phyloP scores from a whole-genome alignment of 2,797 vertebrate genomes.

The Poecilia picta region DNA sequence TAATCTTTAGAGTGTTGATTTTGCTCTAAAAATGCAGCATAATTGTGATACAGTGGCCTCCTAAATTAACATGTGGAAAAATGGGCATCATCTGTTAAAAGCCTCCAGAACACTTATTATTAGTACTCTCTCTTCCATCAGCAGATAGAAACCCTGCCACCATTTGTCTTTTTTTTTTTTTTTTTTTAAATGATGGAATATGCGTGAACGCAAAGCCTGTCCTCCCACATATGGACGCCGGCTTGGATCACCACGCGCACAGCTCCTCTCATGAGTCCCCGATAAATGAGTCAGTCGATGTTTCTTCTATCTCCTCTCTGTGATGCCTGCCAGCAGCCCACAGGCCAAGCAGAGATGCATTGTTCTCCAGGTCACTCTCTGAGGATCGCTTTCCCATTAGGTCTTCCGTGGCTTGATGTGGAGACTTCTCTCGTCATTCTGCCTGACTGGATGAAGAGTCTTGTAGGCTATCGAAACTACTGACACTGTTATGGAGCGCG shows the following conservation, averaged over 20 bases:
- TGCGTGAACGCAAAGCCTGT: conserved; percentile 59
- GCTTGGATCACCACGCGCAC: conserved; percentile 56
- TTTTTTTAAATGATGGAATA: conserved; percentile 24
- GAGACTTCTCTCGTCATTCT: conserved; percentile 52
- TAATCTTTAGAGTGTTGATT: too few species aligned
- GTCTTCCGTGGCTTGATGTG: conserved; percentile 39
- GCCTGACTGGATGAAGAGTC: conserved; percentile 49
- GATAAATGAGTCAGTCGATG: conserved; percentile 65
- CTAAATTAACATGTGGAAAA: neutral
- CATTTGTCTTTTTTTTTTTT: conserved; percentile 44
- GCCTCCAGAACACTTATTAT: conserved; percentile 27
- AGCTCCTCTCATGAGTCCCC: conserved; percentile 54
- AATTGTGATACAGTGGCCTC: neutral
- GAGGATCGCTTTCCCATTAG: conserved; percentile 57
- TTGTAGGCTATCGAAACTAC: conserved; percentile 42
- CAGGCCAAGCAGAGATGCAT: conserved; percentile 48
- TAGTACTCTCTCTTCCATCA: conserved; percentile 32
- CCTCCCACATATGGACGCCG: conserved; percentile 66
- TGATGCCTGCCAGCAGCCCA: conserved; percentile 58
- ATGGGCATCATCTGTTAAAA: conserved; percentile 9
- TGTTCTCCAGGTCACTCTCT: conserved; percentile 67
- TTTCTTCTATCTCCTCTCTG: conserved; percentile 54
- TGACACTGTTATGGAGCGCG: conserved; percentile 25
- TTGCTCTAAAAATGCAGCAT: neutral
- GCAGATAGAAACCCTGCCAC: conserved; percentile 26